A percentile compares a stretch with the other conserved stretches of the same genome.
phyloP scores from a whole-genome alignment of 2,888 invertebrate species.

The Sarcophaga carnaria region DNA sequence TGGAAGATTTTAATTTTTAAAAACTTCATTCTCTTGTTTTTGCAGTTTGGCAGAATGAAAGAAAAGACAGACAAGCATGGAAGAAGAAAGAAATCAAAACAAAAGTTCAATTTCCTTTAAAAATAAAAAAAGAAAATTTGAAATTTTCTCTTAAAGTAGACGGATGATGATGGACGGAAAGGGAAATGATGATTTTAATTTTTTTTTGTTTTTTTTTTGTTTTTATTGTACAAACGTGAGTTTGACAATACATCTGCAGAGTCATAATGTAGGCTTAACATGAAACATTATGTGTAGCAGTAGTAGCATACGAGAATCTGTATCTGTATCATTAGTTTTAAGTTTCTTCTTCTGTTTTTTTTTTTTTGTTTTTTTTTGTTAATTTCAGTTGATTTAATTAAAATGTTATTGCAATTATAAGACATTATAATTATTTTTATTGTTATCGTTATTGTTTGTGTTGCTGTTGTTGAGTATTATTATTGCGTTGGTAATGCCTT shows the following conservation, averaged over 20 bases:
- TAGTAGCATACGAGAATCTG: background rate
- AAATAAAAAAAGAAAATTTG: constrained; percentile 4
- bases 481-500: background rate
- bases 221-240: background rate
- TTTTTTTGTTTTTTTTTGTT: constrained; percentile 15
- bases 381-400: constrained; percentile 65
- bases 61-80: background rate
- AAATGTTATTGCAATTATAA: constrained; percentile 65
- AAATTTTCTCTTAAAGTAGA: background rate
- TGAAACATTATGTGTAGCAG: background rate
- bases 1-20: background rate
- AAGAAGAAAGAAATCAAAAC: constrained; percentile 9
- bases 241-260: background rate
- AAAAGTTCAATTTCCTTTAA: constrained; percentile 41
- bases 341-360: background rate
- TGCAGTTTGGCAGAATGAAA: constrained; percentile 6
- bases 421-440: constrained; percentile 27
- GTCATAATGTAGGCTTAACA: too few species aligned
- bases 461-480: background rate
- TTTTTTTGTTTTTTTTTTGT: background rate
- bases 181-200: constrained; percentile 34
- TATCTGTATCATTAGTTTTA: background rate
- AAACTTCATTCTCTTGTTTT: background rate
- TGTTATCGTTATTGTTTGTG: background rate
- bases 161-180: constrained; percentile 17